Evolutionary conservation across 2,113 vertebrate genomes (phyloP).

Genomic region (Oxyruncus cristatus): DNA sequence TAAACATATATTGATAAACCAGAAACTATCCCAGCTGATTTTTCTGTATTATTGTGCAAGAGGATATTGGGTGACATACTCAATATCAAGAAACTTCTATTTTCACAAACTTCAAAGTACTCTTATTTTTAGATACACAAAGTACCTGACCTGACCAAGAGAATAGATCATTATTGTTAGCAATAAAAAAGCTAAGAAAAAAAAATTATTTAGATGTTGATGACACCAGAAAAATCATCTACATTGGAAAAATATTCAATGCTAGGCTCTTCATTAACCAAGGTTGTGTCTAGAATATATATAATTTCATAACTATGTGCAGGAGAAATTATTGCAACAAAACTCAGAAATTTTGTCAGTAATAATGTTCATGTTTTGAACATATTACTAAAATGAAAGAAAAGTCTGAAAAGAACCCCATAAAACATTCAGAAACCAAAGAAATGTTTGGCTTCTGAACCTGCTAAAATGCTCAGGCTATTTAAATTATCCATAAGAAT

Average conservation of each 20-base stretch:
- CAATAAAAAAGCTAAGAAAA: not conserved
- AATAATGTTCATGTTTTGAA: not conserved
- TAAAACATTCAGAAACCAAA: not conserved
- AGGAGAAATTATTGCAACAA: not conserved
- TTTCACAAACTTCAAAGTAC: not conserved
- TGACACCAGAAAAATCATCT: rapidly evolving
- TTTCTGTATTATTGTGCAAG: not conserved
- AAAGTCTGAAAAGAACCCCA: not conserved
- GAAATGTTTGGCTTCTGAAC: too few relatives aligned
- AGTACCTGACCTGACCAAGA: not conserved
- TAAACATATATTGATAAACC: not conserved
- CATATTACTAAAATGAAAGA: not conserved
- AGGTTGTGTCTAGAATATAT: not conserved
- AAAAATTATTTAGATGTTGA: not conserved
- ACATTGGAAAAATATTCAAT: not conserved
- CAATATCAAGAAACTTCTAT: not conserved
- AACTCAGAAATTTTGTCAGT: not conserved
- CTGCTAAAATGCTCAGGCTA: not conserved
- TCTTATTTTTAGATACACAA: rapidly evolving
- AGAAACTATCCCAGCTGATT: not conserved
- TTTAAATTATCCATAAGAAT: not conserved
- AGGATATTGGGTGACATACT: not conserved
- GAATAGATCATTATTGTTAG: not conserved
- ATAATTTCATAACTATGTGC: not conserved
- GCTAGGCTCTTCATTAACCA: not conserved